These are phyloP conservation scores for Eupithecia dodoneata DNA, from an alignment of 2,888 invertebrate species.

Conservation along the genomic window DNA sequence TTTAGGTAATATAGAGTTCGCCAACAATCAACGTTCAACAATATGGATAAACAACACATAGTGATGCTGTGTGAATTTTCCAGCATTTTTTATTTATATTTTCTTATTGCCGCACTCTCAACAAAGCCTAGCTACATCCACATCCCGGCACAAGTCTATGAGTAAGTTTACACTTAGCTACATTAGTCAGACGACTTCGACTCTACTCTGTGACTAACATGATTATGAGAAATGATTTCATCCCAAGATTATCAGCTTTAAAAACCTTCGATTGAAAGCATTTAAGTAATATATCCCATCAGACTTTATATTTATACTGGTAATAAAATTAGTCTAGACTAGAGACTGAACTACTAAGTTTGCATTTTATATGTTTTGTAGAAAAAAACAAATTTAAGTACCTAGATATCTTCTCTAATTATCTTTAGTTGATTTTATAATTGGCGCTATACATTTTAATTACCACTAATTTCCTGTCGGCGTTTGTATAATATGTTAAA, in stretches of 20 bases:
- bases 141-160: conserved; percentile 18
- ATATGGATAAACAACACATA: too few species aligned
- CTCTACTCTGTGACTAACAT: conserved; percentile 38
- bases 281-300: conserved; percentile 11
- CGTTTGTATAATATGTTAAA: conserved; percentile 1
- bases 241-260: conserved; percentile 13
- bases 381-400: neutral
- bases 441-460: conserved; percentile 1
- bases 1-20: too few species aligned
- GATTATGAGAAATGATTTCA: conserved; percentile 34
- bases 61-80: too few species aligned
- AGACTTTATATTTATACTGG: conserved; percentile 23
- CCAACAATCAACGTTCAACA: too few species aligned
- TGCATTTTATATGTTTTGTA: conserved; percentile 17
- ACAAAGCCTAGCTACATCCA: neutral
- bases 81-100: too few species aligned
- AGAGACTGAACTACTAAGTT: conserved; percentile 12
- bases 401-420: conserved; percentile 17
- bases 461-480: conserved; percentile 21
- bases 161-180: conserved; percentile 21
- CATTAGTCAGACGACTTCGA: conserved; percentile 33
- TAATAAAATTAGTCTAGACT: conserved; percentile 20
- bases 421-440: neutral
- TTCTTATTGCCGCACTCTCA: neutral
- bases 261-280: neutral